phyloP scores from a whole-genome alignment of 1,140 invertebrate species.

The Lepidotrigona ventralis region DNA sequence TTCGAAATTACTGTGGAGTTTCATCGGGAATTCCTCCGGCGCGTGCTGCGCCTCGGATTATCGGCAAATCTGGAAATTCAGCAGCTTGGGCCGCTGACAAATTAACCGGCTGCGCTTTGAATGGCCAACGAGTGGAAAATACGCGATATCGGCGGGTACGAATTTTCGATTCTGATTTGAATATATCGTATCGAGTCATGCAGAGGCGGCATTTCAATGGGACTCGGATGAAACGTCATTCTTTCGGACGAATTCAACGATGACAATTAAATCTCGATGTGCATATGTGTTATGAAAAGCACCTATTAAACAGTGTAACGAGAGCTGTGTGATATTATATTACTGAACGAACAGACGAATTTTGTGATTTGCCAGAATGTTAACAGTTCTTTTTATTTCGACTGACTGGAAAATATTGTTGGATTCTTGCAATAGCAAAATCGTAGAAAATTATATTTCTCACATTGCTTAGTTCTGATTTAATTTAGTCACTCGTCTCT shows the following conservation, averaged over 20 bases:
- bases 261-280: neutral
- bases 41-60: neutral
- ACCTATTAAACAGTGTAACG: no score
- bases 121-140: neutral
- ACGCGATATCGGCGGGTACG: neutral
- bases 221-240: neutral
- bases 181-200: neutral
- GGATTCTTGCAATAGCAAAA: no score
- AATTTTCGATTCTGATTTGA: neutral
- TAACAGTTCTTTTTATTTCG: no score
- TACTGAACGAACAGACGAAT: neutral
- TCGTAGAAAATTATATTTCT: no score
- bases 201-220: neutral
- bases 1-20: no score
- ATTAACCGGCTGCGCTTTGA: neutral
- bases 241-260: neutral
- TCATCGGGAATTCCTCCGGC: no score
- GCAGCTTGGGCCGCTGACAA: neutral
- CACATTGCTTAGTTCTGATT: no score
- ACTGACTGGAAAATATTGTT: no score
- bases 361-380: neutral
- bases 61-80: neutral
- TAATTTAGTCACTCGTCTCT: no score
- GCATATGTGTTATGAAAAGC: no score
- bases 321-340: neutral